Evolutionary conservation across 2,113 vertebrate species (phyloP).

Genomic region (Ursus arctos): DNA sequence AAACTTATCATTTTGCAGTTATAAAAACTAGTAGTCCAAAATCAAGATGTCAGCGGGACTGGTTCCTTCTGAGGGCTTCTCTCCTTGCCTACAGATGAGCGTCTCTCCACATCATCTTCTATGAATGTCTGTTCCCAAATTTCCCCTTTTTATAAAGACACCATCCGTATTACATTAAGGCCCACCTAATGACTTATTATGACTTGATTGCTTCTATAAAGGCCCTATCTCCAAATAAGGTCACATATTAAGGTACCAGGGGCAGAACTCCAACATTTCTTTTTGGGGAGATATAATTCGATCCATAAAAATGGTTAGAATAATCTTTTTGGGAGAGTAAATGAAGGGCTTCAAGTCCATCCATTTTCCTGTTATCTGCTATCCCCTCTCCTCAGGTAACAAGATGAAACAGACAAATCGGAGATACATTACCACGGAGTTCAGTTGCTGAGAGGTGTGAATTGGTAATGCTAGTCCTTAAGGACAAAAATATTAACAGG

Average conservation of each 20-base stretch:
- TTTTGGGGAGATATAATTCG: not conserved
- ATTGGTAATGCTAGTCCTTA: not conserved
- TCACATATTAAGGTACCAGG: not conserved
- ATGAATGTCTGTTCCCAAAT: not conserved
- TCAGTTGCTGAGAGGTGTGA: not conserved
- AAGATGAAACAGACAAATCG: constrained; percentile 49
- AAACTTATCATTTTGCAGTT: not conserved
- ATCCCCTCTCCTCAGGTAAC: not conserved
- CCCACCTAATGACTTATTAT: not conserved
- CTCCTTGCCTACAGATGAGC: not conserved
- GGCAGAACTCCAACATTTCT: not conserved
- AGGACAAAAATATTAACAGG: not conserved
- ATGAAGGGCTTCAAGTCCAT: not conserved
- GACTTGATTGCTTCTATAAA: not conserved
- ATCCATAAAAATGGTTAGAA: not conserved
- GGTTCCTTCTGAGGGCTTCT: not conserved
- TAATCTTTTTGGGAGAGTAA: not conserved
- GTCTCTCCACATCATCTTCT: not conserved
- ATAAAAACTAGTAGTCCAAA: not conserved
- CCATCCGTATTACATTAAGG: not conserved
- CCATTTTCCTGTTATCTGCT: not conserved
- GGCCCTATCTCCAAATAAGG: not conserved
- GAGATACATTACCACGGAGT: not conserved
- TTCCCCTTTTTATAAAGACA: not conserved
- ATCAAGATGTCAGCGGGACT: not conserved